These are phyloP conservation scores for Azorinus chamasolen DNA, from an alignment of 2,888 invertebrate genomes.

Conservation along the genomic window DNA sequence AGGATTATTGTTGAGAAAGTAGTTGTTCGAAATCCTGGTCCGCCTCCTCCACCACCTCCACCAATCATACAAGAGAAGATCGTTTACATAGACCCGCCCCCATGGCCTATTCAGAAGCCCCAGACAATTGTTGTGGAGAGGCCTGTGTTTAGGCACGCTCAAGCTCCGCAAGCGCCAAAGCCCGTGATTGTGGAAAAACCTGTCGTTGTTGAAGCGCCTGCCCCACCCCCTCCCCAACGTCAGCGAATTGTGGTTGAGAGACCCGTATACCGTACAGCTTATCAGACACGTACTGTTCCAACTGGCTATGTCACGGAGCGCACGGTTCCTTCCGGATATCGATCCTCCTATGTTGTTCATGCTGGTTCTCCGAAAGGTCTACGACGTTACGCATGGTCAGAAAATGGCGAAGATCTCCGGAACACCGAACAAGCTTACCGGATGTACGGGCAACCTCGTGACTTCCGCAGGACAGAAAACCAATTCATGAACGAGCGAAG, in stretches of 20 bases:
- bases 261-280: conserved; percentile 32
- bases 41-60: conserved; percentile 48
- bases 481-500: conserved; percentile 66
- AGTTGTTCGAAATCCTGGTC: conserved; percentile 45
- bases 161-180: conserved; percentile 33
- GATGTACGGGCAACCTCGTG: conserved; percentile 60
- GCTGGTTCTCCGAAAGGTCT: conserved; percentile 26
- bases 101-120: conserved; percentile 55
- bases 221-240: conserved; percentile 14
- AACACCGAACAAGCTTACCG: conserved; percentile 30
- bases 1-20: conserved; percentile 54
- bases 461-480: conserved; percentile 55
- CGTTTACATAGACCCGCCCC: conserved; percentile 50
- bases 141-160: conserved; percentile 46
- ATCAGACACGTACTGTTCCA: conserved; percentile 31
- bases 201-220: conserved; percentile 45
- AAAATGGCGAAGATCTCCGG: conserved; percentile 31
- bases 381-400: conserved; percentile 45
- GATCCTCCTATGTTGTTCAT: conserved; percentile 36
- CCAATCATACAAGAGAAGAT: conserved; percentile 58
- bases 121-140: conserved; percentile 56
- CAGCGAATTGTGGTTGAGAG: conserved; percentile 56
- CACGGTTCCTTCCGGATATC: not conserved
- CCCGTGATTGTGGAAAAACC: conserved; percentile 56
- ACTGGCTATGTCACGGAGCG: not conserved